Base-by-base conservation (phyloP, 2,888 invertebrate genomes). In the Dryadula phaetusa region DNA sequence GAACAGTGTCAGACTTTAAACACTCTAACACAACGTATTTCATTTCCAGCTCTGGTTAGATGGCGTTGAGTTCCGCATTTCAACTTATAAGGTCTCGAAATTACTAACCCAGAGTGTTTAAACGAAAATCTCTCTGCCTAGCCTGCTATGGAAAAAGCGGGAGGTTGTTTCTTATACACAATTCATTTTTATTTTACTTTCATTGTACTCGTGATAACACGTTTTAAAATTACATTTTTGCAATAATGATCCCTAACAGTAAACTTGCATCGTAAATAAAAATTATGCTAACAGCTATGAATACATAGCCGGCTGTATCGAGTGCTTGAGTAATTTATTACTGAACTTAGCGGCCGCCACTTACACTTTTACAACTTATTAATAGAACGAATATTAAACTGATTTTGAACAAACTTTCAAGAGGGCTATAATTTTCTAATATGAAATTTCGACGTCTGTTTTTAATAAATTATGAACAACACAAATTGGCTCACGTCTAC, bases 201-300 rank as follows among this genome's bases (percentile, higher is more conserved):
- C n/a, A n/a, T n/a, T n/a, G n/a, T n/a, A n/a, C n/a, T n/a, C n/a
- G n/a, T n/a, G n/a, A n/a, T n/a, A n/a, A 12, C 16, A 42, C 16
- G 16, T 16, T 16, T 42, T 42, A 42, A 16, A 42, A 42, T 16
- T 6, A 5, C 7, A 52, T 7, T 37, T 37, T 37, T 37, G 10
- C 12, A 37, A 25, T 22, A 49, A n/a, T 47, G n/a, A 34, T 47
- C 34, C 34, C 22, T 16, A 28, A 25, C 14, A 62, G 12, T 47
- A 53, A 64, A 64, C 63, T 67, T 63, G 28, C 37, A 22, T 62
- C 62, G 42, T 65, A 56, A 68, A 62, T 66, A 68, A 64, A 49
- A 49, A 65, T 65, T 58, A 62, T 44, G 46, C 34, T 32, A 65
- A 46, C 62, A 56, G 28, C 32, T 56, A 10, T 49, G 49, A 62